These are phyloP conservation scores for Trogon melanurus DNA, from an alignment of 2,113 vertebrate species.

Conservation along the genomic window DNA sequence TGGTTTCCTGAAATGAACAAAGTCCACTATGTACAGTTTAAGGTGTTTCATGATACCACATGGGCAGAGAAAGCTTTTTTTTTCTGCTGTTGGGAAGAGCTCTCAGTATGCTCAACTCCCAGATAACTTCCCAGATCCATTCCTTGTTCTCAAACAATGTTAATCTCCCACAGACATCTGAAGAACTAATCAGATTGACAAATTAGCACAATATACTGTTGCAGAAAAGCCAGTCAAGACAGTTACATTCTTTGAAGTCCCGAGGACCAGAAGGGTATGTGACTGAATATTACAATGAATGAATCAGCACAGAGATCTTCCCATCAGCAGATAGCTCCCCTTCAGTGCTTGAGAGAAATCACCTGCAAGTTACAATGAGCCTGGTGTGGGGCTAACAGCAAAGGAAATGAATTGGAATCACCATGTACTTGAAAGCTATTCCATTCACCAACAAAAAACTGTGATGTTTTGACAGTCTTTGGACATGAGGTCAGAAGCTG, in stretches of 20 bases:
- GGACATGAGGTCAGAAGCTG: background rate
- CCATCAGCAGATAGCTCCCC: background rate
- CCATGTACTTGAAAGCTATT: background rate
- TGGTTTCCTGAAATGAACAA: background rate
- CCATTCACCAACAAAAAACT: conserved; percentile 34
- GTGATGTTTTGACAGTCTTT: conserved; percentile 10
- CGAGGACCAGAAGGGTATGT: background rate
- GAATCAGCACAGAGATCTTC: background rate
- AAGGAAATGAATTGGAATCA: background rate
- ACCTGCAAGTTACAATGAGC: background rate
- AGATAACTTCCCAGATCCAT: background rate
- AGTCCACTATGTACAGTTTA: background rate
- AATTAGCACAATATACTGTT: background rate
- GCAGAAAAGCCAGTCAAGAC: background rate
- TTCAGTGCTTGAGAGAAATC: conserved; percentile 20
- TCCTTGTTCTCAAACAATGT: background rate
- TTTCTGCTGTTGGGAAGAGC: background rate
- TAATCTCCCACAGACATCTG: background rate
- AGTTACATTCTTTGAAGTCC: background rate
- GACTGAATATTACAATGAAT: background rate
- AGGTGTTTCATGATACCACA: background rate
- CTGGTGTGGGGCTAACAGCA: background rate
- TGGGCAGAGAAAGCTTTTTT: background rate
- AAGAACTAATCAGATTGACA: conserved; percentile 23
- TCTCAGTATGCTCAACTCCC: background rate